Conservation (phyloP, 2,797 vertebrate genomes). For the Phalloptychus januarius region DNA sequence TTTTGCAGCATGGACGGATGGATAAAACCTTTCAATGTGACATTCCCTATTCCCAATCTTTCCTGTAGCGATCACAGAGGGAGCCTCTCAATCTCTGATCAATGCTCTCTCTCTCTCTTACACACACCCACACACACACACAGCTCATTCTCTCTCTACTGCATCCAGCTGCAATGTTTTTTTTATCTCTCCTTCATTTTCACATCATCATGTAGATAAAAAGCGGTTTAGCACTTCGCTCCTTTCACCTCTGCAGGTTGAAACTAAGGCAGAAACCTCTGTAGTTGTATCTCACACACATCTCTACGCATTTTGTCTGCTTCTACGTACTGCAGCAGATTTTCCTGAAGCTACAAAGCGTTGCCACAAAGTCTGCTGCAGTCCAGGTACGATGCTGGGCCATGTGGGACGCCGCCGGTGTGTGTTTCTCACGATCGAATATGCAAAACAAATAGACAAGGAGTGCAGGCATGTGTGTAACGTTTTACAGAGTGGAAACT, state of each 20-base stretch:
- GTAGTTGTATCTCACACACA: neutral
- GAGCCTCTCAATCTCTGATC: slow-evolving; percentile 68
- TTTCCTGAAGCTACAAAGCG: slow-evolving; percentile 13
- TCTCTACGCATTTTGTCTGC: neutral
- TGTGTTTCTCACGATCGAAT: slow-evolving; percentile 15
- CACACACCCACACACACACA: slow-evolving; percentile 1
- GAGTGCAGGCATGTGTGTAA: neutral
- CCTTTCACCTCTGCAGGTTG: slow-evolving; percentile 1
- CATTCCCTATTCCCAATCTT: slow-evolving; percentile 49
- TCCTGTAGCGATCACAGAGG: slow-evolving; percentile 46
- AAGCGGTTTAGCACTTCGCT: neutral
- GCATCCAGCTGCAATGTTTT: neutral
- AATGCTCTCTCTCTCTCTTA: slow-evolving; percentile 45
- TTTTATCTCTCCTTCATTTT: neutral
- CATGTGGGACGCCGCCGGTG: slow-evolving; percentile 16
- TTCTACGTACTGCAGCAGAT: slow-evolving; percentile 7
- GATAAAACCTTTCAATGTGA: slow-evolving; percentile 23
- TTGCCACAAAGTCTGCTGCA: slow-evolving; percentile 3
- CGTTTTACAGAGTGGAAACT: slow-evolving; percentile 9
- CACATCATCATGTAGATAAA: neutral
- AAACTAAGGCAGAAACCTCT: neutral
- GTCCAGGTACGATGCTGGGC: slow-evolving; percentile 29
- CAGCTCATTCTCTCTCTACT: neutral
- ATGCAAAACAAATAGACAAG: slow-evolving; percentile 5
- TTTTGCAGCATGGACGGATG: neutral